These are phyloP conservation scores for Motacilla alba DNA, from an alignment of 2,113 vertebrate genomes.

Conservation along the genomic window DNA sequence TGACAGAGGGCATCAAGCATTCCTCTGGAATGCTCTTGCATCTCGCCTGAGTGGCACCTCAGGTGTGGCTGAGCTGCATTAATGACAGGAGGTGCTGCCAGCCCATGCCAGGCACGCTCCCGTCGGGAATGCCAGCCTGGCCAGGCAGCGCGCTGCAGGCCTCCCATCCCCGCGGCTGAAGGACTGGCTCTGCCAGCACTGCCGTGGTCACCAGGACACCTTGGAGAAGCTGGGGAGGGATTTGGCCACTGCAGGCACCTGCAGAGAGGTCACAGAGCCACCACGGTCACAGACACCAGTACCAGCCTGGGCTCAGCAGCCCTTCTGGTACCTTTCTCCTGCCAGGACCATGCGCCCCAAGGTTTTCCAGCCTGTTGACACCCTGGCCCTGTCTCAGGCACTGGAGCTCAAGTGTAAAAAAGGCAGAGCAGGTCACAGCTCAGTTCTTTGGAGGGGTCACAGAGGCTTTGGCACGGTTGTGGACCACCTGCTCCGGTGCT, in stretches of 20 bases:
- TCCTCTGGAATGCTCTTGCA: neutral
- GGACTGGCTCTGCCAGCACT: accelerated
- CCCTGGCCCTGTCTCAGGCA: neutral
- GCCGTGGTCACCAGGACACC: neutral
- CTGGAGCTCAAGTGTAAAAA: neutral
- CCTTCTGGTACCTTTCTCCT: neutral
- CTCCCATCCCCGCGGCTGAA: neutral
- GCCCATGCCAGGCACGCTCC: neutral
- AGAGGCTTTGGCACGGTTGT: accelerated
- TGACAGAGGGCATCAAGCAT: conserved; percentile 42
- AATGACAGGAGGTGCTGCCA: neutral
- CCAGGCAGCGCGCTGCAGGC: accelerated
- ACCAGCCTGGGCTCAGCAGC: neutral
- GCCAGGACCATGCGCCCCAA: accelerated
- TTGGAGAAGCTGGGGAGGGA: neutral
- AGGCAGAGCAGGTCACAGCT: neutral
- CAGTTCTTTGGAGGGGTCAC: neutral
- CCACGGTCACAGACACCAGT: neutral
- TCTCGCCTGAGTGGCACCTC: neutral
- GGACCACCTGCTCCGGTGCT: accelerated
- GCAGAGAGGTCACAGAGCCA: accelerated
- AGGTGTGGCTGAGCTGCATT: neutral
- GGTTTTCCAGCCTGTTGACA: neutral
- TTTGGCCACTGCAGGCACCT: neutral
- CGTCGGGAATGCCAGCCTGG: neutral